These are phyloP conservation scores for Sarcophilus harrisii DNA, from an alignment of 2,797 vertebrate genomes.

Conservation along the genomic window DNA sequence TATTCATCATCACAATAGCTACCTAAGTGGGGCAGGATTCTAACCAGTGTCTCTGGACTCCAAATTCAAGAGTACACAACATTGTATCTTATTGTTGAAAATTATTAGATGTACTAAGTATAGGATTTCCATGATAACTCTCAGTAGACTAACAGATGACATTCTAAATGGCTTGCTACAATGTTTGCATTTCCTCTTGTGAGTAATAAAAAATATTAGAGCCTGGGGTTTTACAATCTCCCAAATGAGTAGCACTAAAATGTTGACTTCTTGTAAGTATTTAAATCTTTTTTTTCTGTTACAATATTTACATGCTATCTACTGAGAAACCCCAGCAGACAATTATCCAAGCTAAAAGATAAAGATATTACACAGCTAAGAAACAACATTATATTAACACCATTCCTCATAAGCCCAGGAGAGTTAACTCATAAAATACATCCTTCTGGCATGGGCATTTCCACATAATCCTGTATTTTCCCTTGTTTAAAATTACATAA, in stretches of 20 bases:
- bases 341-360: background rate
- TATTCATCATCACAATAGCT: background rate
- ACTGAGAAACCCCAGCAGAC: background rate
- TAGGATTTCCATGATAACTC: background rate
- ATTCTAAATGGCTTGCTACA: background rate
- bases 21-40: background rate
- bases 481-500: background rate
- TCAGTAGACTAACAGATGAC: background rate
- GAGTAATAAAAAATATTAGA: background rate
- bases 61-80: background rate
- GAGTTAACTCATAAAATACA: background rate
- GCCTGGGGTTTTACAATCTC: background rate
- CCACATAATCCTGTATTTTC: background rate
- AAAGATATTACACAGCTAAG: background rate
- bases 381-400: background rate
- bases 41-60: background rate
- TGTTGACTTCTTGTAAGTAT: background rate
- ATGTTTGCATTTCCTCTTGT: background rate
- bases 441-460: background rate
- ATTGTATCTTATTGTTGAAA: background rate
- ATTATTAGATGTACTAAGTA: background rate
- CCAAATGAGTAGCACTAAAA: background rate
- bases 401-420: background rate
- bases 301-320: background rate
- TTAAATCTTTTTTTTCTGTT: background rate